Percentiles rank a stretch among this genome's conserved stretches.
phyloP scores from a whole-genome alignment of 2,113 vertebrate species.

The Balaenoptera acutorostrata region DNA sequence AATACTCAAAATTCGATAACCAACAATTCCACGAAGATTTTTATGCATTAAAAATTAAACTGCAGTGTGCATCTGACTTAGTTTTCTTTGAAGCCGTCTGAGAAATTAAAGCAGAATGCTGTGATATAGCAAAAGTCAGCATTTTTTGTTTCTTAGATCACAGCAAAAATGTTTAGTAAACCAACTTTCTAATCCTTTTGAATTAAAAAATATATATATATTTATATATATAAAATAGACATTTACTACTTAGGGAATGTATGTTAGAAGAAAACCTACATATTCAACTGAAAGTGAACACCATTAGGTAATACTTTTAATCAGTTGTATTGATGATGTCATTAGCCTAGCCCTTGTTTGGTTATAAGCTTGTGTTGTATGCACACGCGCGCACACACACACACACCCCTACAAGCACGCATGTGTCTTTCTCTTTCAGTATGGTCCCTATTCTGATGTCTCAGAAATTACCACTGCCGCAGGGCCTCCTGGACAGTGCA shows the following conservation, averaged over 20 bases:
- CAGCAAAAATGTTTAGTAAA: not conserved
- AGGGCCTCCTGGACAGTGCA: conserved; percentile 93
- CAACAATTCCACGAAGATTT: not conserved
- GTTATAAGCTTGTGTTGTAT: not conserved
- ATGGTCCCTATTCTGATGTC: conserved; percentile 88
- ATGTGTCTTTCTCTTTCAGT: conserved; percentile 78
- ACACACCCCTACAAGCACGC: fast-evolving
- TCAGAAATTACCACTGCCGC: conserved; percentile 92
- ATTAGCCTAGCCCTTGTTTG: not conserved
- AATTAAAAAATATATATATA: not conserved
- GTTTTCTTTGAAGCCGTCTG: conserved; percentile 16
- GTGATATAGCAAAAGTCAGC: not conserved
- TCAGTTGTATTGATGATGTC: not conserved
- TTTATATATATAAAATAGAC: not conserved
- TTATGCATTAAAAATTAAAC: conserved; percentile 40
- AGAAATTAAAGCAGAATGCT: not conserved
- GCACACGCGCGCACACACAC: not conserved
- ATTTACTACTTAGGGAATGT: not conserved
- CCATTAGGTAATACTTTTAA: not conserved
- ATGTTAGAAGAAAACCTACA: not conserved
- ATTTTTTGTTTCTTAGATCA: not conserved
- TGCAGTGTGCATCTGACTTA: not conserved
- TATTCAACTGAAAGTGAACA: not conserved
- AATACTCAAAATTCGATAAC: not conserved
- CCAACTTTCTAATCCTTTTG: not conserved